phyloP scores from a whole-genome alignment of 2,888 invertebrate species.

The Microplitis deprimator region DNA sequence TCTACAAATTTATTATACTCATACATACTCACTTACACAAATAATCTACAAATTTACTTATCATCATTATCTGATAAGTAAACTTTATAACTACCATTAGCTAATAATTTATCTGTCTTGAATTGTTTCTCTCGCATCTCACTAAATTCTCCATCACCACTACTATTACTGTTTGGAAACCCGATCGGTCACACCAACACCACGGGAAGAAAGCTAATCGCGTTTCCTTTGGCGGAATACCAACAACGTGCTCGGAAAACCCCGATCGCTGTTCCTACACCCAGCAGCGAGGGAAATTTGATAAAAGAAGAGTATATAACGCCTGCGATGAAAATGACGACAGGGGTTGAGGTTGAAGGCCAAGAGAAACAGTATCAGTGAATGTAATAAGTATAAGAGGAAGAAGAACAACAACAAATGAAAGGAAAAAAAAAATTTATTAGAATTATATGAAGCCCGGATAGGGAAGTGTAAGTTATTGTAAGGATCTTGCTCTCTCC shows the following conservation, averaged over 20 bases:
- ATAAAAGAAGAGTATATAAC: conserved; percentile 49
- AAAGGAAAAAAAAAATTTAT: conserved; percentile 24
- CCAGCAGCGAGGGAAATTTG: conserved; percentile 56
- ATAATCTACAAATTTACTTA: neutral
- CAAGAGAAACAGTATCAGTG: conserved; percentile 14
- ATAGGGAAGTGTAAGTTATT: conserved; percentile 34
- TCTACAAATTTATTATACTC: conserved; percentile 14
- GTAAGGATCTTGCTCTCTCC: conserved; percentile 45
- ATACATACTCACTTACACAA: neutral
- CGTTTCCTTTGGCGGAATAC: conserved; percentile 59
- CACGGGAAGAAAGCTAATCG: conserved; percentile 58
- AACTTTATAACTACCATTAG: too few relatives aligned
- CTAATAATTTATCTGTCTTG: too few relatives aligned
- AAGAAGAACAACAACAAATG: conserved; percentile 26
- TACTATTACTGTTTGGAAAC: neutral
- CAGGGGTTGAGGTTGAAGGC: conserved; percentile 21
- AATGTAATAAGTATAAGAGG: conserved; percentile 9
- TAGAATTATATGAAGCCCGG: conserved; percentile 24
- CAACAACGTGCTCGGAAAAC: conserved; percentile 51
- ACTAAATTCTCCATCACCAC: neutral
- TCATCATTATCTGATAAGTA: neutral
- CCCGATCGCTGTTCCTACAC: conserved; percentile 37
- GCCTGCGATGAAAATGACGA: conserved; percentile 22
- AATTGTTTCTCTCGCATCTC: neutral
- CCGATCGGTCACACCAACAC: conserved; percentile 30